phyloP scores from a whole-genome alignment of 2,888 invertebrate species.

The Chrysina gloriosa region DNA sequence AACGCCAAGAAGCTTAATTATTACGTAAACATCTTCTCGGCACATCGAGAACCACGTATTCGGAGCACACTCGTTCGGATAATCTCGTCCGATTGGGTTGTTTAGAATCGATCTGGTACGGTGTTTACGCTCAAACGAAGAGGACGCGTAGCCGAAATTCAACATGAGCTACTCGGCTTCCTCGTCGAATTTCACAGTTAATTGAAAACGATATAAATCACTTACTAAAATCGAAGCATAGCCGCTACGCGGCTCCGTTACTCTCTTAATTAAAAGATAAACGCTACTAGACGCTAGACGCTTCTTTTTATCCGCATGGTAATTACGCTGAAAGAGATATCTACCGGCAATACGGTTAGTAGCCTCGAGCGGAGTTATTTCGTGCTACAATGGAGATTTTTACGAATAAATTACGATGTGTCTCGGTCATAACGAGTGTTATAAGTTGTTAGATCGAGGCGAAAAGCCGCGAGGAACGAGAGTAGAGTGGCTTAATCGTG shows the following conservation, averaged over 20 bases:
- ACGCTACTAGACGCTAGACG: slow-evolving; percentile 1
- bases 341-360: slow-evolving; percentile 23
- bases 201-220: slow-evolving; percentile 35
- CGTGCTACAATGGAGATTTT: slow-evolving; percentile 32
- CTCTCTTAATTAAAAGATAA: slow-evolving; percentile 30
- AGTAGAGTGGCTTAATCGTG: background rate
- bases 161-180: slow-evolving; percentile 26
- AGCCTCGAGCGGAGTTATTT: slow-evolving; percentile 29
- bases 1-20: background rate
- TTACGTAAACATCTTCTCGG: background rate
- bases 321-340: slow-evolving; percentile 20
- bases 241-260: background rate
- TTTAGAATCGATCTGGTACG: slow-evolving; percentile 28
- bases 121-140: background rate
- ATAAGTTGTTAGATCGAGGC: slow-evolving; percentile 1
- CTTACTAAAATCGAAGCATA: slow-evolving; percentile 13
- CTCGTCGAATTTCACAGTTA: slow-evolving; percentile 31
- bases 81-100: slow-evolving; percentile 16
- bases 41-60: background rate
- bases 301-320: slow-evolving; percentile 7
- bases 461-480: background rate
- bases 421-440: background rate
- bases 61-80: background rate
- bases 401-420: slow-evolving; percentile 37
- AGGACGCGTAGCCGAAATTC: background rate